Base-by-base conservation (phyloP, 92 coral and sea anemone genomes). In the Parazoanthus atlanticus region DNA sequence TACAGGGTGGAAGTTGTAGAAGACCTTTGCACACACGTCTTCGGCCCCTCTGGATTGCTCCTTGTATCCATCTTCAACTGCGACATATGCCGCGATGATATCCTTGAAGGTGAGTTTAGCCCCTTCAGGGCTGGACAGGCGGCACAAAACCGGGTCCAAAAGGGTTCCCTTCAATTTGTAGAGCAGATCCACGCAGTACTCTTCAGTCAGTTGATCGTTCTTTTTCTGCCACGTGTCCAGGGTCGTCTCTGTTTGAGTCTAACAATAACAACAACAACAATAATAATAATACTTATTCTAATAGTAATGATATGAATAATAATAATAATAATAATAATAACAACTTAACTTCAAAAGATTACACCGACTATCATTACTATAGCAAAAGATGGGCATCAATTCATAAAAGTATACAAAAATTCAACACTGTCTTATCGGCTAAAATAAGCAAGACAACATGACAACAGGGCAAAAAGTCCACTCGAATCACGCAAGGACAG, bases 1-100 rank as follows among this genome's bases (percentile, higher is more conserved):
- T 81, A 92, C 94, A 83, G 94, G 92, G 74, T 92, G 94, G 77
- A 92, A 89, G 76, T 86, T 88, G 88, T 86, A 86, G 74, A 92
- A 92, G 30, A 92, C 92, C 28, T 67, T 85, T 17, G 92, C 92
- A 26, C 92, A 88, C 6, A 92, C 92, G 69, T 92, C 94, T 73
- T 92, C 80, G 78, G 92, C 94, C 43, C 94, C 94, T 33, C 81
- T 86, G 21, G 89, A 80, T 29, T 74, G 73, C 9, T 85, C 71
- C 49, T 89, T 81, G 83, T 70, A 92, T 23, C 88, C 85, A 25
- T 89, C 80, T 64, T 92, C 90, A 79, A 92, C 87, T 19, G 78
- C 79, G 2, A 79, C 82, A 88, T 92, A 89, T 6, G 90, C 94
- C 5, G 88, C 88, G 33, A 89, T 88, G 72, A 92, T 86, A 23